Evolutionary conservation across 2,113 vertebrate species (phyloP), one percentile per base, ranked within the genome.

Genomic region (Anguilla rostrata): DNA sequence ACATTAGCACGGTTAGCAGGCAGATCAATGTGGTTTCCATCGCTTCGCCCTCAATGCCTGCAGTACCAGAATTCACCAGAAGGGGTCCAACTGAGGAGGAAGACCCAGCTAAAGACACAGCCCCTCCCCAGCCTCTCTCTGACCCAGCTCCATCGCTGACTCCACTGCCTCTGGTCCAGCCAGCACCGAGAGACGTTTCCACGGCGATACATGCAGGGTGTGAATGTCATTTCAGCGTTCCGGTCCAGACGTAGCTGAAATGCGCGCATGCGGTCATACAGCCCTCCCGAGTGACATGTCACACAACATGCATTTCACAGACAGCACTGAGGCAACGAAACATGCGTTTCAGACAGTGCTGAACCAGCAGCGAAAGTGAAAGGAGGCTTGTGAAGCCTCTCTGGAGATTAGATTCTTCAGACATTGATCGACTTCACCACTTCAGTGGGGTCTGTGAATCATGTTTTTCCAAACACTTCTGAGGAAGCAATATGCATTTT

Each of bases 151-250:
- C 56, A 88, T 89, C 87, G 87, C 88, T 88, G 49, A 80, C 89
- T 78, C 80, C 84, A 49, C 75, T 88, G 86, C 82, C 86, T 83
- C 86, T 85, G 56, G 83, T 86, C 53, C 83, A 85, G 83, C 63
- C 85, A 85, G 86, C 85, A 88, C 41, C 63, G 66, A 85, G 88
- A 87, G 88, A 87, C 89, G 85, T 84, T 87, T 88, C 80, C 84
- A 90, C 87, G 85, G 84, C 78, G 29, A 88, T 78, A 85, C 87
- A 85, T 78, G 85, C 84, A 9, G 85, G 88, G 85, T 86, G 89
- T 88, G 86, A 75, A 90, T 86, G 82, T 89, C 89, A 81, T 88
- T 89, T 88, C 89, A 87, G 80, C 84, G 89, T 83, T 89, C 82
- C 22, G 86, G 85, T 75, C 84, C 0, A 5, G 39, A 22, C 46